Evolutionary conservation across 2,797 vertebrate species (phyloP).

Genomic region (Tokudaia muenninki): DNA sequence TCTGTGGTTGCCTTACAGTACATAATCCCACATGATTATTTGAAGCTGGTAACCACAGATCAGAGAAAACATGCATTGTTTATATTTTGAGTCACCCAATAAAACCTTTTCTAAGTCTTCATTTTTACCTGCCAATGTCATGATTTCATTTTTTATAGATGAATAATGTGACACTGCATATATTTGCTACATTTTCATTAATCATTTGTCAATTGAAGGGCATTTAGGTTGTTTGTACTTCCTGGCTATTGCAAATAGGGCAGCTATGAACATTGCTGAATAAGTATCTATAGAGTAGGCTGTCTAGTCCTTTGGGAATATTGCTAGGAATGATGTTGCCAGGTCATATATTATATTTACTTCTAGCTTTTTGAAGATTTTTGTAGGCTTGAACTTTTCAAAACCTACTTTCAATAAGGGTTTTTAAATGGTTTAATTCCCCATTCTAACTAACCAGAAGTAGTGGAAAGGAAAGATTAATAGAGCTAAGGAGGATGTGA

Average conservation of each 20-base stretch:
- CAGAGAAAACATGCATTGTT: not conserved
- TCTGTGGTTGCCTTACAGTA: not conserved
- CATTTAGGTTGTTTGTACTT: not conserved
- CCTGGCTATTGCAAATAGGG: not conserved
- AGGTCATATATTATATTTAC: not conserved
- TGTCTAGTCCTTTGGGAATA: not conserved
- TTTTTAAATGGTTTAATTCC: not conserved
- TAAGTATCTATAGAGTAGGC: not conserved
- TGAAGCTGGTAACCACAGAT: not conserved
- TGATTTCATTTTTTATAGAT: not conserved
- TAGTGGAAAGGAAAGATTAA: too few relatives aligned
- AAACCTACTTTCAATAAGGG: not conserved
- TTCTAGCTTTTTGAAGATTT: not conserved
- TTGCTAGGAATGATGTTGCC: too few relatives aligned
- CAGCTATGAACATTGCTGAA: not conserved
- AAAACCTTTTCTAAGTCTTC: not conserved
- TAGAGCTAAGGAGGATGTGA: not conserved
- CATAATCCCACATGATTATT: not conserved
- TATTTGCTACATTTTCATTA: not conserved
- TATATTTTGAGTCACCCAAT: not conserved
- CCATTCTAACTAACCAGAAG: not conserved
- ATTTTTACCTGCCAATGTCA: not conserved
- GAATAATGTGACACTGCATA: not conserved
- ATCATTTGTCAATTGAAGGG: not conserved
- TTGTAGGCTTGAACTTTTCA: not conserved